These are phyloP conservation scores for Limosa lapponica DNA, from an alignment of 2,797 vertebrate genomes.

Conservation along the genomic window DNA sequence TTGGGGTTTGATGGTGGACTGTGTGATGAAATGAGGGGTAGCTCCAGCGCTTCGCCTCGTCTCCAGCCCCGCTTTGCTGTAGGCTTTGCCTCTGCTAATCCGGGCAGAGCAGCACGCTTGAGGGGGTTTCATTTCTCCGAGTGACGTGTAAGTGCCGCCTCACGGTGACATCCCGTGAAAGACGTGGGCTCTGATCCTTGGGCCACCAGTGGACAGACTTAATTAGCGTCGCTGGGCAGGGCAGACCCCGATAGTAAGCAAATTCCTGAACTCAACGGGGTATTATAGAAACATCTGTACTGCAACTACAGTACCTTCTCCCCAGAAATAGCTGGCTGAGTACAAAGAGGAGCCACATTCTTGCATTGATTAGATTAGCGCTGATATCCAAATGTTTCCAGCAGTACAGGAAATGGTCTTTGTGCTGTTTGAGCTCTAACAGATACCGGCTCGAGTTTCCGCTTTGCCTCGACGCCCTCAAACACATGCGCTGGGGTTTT, in stretches of 20 bases:
- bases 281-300: conserved; percentile 67
- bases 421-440: conserved; percentile 43
- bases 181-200: not conserved
- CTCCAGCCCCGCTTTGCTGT: not conserved
- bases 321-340: conserved; percentile 58
- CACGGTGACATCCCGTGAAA: not conserved
- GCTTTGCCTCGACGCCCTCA: conserved; percentile 28
- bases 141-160: not conserved
- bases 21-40: not conserved
- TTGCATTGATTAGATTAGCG: conserved; percentile 73
- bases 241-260: conserved; percentile 5
- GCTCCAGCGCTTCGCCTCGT: not conserved
- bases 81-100: not conserved
- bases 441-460: conserved; percentile 20
- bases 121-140: not conserved
- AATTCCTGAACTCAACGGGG: conserved; percentile 58
- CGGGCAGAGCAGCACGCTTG: not conserved
- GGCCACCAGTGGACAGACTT: not conserved
- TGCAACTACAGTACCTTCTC: conserved; percentile 52
- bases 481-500: not conserved
- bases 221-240: conserved; percentile 23
- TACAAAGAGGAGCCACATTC: conserved; percentile 72
- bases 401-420: conserved; percentile 64
- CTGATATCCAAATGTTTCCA: conserved; percentile 68
- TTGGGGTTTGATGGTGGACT: not conserved